Evolutionary conservation across 1,140 invertebrate species (phyloP).

Genomic region (Homalodisca vitripennis): DNA sequence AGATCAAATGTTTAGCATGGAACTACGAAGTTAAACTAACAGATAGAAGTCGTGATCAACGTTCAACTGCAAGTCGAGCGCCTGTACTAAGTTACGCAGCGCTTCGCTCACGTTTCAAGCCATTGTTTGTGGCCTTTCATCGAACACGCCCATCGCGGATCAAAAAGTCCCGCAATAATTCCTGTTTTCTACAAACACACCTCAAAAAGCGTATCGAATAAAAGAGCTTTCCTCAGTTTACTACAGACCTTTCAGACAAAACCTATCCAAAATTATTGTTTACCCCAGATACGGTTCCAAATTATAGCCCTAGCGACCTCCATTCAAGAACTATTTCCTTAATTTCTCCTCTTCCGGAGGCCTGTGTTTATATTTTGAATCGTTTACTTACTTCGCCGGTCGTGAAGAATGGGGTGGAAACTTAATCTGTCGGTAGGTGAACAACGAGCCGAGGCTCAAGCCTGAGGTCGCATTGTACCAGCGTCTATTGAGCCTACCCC

Average conservation of each 20-base stretch:
- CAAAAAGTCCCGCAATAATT: too few relatives aligned
- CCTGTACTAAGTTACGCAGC: too few relatives aligned
- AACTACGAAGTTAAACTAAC: too few relatives aligned
- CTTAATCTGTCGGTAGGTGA: background rate
- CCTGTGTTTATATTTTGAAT: conserved; percentile 20
- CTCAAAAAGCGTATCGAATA: too few relatives aligned
- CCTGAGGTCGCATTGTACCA: background rate
- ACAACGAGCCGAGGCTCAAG: conserved; percentile 15
- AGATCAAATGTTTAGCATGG: too few relatives aligned
- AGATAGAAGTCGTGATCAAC: too few relatives aligned
- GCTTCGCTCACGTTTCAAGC: too few relatives aligned
- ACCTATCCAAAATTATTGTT: background rate
- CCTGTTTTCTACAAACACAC: too few relatives aligned
- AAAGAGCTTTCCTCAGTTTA: too few relatives aligned
- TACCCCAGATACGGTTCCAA: conserved; percentile 12
- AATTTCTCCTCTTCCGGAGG: conserved; percentile 11
- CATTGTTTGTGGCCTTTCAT: too few relatives aligned
- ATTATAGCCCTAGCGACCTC: background rate
- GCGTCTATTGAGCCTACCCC: conserved; percentile 20
- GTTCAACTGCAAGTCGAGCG: too few relatives aligned
- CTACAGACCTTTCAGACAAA: background rate
- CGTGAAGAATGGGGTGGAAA: conserved; percentile 10
- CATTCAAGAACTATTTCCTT: background rate
- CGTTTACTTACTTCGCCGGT: background rate
- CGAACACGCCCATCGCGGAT: too few relatives aligned